Conservation (phyloP, 92 coral and sea anemone species). For the Epizoanthus ramosus region DNA sequence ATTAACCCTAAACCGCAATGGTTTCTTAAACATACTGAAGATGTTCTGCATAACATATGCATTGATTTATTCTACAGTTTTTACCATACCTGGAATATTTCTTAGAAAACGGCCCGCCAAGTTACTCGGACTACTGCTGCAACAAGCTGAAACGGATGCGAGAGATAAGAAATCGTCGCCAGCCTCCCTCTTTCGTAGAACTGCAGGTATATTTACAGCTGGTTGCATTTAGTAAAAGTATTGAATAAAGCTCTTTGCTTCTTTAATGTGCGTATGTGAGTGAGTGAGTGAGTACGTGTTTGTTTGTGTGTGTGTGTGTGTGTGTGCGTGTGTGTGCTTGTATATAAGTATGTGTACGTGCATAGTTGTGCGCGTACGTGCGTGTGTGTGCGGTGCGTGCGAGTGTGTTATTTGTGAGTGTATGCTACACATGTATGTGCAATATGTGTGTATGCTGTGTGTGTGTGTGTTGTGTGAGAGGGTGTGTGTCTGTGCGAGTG, state of each 20-base stretch:
- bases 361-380: no score
- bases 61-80: constrained; percentile 53
- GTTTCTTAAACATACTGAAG: background rate
- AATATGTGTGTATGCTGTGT: no score
- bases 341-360: background rate
- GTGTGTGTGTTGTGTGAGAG: background rate
- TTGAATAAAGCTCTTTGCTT: no score
- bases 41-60: background rate
- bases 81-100: constrained; percentile 65
- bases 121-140: constrained; percentile 70
- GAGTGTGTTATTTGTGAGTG: background rate
- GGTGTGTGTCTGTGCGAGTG: background rate
- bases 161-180: constrained; percentile 62
- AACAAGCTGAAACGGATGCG: constrained; percentile 70
- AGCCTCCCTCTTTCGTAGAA: constrained; percentile 76
- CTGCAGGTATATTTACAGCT: constrained; percentile 55
- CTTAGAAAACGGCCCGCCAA: constrained; percentile 74
- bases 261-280: background rate
- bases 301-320: background rate
- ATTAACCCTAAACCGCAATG: no score
- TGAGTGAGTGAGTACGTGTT: no score
- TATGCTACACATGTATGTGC: background rate
- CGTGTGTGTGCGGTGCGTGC: background rate
- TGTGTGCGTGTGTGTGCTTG: no score
- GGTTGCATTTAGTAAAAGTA: background rate